phyloP scores from a whole-genome alignment of 2,797 vertebrate species.

The Taenioides sp. region DNA sequence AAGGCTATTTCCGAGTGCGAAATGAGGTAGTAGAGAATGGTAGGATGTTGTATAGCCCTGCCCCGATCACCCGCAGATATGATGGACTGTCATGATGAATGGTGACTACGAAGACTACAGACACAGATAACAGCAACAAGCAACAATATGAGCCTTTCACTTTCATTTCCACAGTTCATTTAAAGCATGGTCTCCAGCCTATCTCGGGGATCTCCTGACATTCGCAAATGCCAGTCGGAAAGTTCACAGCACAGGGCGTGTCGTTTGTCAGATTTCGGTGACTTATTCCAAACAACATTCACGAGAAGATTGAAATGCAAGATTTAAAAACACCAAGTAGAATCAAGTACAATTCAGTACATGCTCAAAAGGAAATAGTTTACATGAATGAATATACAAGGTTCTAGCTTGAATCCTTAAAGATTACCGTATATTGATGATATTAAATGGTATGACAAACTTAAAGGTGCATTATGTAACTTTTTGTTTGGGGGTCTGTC shows the following conservation, averaged over 20 bases:
- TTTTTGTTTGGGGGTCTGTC: no score
- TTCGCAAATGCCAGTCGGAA: constrained; percentile 28
- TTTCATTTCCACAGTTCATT: constrained; percentile 30
- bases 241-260: constrained; percentile 9
- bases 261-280: constrained; percentile 15
- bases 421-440: no score
- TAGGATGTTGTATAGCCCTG: constrained; percentile 21
- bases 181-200: constrained; percentile 14
- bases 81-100: constrained; percentile 31
- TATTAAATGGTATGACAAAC: no score
- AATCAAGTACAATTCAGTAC: no score
- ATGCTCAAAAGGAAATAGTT: not conserved
- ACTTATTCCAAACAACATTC: not conserved
- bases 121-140: constrained; percentile 19
- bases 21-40: constrained; percentile 20
- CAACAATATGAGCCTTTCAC: constrained; percentile 1
- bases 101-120: constrained; percentile 6
- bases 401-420: no score
- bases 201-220: constrained; percentile 19
- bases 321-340: not conserved
- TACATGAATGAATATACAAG: no score
- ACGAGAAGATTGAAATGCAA: not conserved
- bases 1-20: constrained; percentile 26
- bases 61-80: constrained; percentile 26
- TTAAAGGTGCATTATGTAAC: no score